Conservation (phyloP, 2,888 invertebrate species). For the Lymantria dispar region DNA sequence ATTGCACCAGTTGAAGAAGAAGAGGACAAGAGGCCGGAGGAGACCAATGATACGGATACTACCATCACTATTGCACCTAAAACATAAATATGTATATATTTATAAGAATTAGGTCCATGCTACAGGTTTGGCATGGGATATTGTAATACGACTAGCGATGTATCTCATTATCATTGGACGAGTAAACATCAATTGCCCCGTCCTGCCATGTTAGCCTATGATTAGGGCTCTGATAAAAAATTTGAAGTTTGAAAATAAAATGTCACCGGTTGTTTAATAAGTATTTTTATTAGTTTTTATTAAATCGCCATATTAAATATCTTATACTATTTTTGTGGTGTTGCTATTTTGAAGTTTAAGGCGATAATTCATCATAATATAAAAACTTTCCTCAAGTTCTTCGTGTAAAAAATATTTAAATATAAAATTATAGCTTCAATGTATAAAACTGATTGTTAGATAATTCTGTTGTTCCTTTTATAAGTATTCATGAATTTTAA, state of each 20-base stretch:
- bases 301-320: conserved; percentile 25
- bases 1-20: conserved; percentile 51
- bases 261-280: conserved; percentile 12
- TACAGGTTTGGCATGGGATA: conserved; percentile 6
- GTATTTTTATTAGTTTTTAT: conserved; percentile 16
- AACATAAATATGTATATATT: conserved; percentile 39
- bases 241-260: conserved; percentile 1
- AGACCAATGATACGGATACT: conserved; percentile 47
- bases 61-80: conserved; percentile 63
- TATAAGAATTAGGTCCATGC: conserved; percentile 4
- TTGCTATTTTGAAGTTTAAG: too few relatives aligned
- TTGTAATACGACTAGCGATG: conserved; percentile 1
- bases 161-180: neutral
- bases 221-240: neutral
- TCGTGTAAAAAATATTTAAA: too few relatives aligned
- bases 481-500: too few relatives aligned
- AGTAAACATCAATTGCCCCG: neutral
- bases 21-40: conserved; percentile 55
- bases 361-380: too few relatives aligned
- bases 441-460: too few relatives aligned
- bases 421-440: too few relatives aligned
- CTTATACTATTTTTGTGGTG: neutral
- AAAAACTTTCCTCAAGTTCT: too few relatives aligned
- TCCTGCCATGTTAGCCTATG: conserved; percentile 2
- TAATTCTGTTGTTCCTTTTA: too few relatives aligned